Conservation (phyloP, 2,888 invertebrate species). For the Trypoxylon attenuatum region DNA sequence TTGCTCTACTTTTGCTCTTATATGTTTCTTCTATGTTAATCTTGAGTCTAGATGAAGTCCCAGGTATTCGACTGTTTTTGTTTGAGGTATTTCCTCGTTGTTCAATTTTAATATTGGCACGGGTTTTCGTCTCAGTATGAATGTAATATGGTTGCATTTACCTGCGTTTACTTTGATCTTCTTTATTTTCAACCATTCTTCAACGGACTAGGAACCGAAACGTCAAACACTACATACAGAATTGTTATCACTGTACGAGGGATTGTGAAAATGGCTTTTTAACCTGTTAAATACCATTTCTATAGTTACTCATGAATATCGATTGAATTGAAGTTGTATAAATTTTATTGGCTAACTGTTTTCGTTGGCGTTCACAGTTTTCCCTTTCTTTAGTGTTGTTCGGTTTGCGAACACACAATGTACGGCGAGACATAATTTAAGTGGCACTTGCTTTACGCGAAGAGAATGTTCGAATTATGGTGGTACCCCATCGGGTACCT, state of each 20-base stretch:
- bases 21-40: slow-evolving; percentile 24
- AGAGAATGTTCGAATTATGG: slow-evolving; percentile 83
- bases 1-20: slow-evolving; percentile 18
- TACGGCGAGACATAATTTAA: slow-evolving; percentile 79
- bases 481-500: slow-evolving; percentile 84
- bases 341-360: neutral
- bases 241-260: too few relatives aligned
- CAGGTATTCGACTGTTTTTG: slow-evolving; percentile 34
- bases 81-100: slow-evolving; percentile 21
- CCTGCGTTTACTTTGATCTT: neutral
- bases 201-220: too few relatives aligned
- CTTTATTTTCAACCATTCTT: neutral
- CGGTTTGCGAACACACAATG: slow-evolving; percentile 85
- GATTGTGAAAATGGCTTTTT: too few relatives aligned
- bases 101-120: slow-evolving; percentile 17
- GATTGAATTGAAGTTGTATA: neutral
- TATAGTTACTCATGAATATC: neutral
- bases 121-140: neutral
- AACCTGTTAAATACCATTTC: neutral
- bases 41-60: slow-evolving; percentile 30
- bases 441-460: slow-evolving; percentile 86
- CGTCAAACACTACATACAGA: too few relatives aligned
- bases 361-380: slow-evolving; percentile 73
- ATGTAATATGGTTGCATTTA: neutral
- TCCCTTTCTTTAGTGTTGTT: slow-evolving; percentile 85